Conservation (phyloP, 2,113 vertebrate species). For the Verasper variegatus region DNA sequence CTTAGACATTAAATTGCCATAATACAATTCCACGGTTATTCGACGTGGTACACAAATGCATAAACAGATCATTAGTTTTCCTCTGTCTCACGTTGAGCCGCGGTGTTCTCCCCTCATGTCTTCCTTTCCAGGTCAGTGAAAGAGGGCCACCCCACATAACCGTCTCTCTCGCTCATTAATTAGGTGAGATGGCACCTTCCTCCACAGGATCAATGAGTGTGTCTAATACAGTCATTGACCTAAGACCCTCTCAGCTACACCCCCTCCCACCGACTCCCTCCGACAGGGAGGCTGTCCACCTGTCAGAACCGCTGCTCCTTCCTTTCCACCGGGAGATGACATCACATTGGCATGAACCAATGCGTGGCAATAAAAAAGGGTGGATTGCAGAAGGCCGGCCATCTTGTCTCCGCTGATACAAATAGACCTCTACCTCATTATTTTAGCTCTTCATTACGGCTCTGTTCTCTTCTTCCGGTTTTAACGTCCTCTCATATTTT, state of each 20-base stretch:
- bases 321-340: conserved; percentile 52
- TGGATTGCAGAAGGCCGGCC: conserved; percentile 30
- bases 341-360: conserved; percentile 61
- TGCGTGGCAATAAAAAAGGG: conserved; percentile 40
- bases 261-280: conserved; percentile 43
- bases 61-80: conserved; percentile 56
- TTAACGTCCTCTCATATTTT: conserved; percentile 1
- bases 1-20: conserved; percentile 25
- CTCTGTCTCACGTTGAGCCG: conserved; percentile 24
- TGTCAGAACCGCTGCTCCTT: conserved; percentile 14
- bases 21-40: conserved; percentile 28
- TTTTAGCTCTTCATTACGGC: conserved; percentile 21
- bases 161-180: conserved; percentile 65
- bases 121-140: conserved; percentile 63
- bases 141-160: conserved; percentile 35
- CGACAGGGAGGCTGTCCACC: conserved; percentile 52
- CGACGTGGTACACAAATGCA: conserved; percentile 40
- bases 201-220: conserved; percentile 71
- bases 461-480: conserved; percentile 19
- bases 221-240: conserved; percentile 76
- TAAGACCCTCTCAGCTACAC: conserved; percentile 59
- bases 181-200: conserved; percentile 63
- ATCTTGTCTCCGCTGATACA: conserved; percentile 51
- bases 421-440: conserved; percentile 50
- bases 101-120: conserved; percentile 33